Conservation (phyloP, 2,888 invertebrate genomes). For the Aplocera efformata region DNA sequence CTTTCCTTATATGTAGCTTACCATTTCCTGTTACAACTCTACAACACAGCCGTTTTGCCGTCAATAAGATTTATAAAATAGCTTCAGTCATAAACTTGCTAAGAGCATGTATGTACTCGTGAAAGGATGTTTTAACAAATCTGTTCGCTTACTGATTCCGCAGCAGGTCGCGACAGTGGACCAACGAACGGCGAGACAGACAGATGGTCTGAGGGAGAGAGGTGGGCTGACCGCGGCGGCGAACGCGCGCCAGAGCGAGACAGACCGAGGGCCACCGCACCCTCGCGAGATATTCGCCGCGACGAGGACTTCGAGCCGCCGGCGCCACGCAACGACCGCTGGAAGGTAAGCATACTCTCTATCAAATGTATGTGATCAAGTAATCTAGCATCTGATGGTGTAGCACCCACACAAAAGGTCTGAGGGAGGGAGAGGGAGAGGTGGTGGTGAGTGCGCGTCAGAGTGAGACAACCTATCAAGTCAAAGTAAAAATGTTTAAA, state of each 20-base stretch:
- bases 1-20: too few species aligned
- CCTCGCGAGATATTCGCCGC: constrained; percentile 42
- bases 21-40: too few species aligned
- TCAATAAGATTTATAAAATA: too few species aligned
- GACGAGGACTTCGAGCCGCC: constrained; percentile 64
- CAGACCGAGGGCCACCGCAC: constrained; percentile 32
- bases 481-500: too few species aligned
- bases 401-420: too few species aligned
- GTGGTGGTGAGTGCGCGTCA: too few species aligned
- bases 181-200: constrained; percentile 77
- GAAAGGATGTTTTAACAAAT: background rate
- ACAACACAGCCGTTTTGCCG: too few species aligned
- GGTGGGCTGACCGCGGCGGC: constrained; percentile 42
- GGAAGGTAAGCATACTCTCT: constrained; percentile 66
- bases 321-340: constrained; percentile 81
- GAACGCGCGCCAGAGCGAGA: constrained; percentile 32
- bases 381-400: too few species aligned
- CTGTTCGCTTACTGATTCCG: constrained; percentile 5
- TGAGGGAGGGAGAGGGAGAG: too few species aligned
- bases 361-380: too few species aligned
- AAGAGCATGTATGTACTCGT: background rate
- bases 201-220: constrained; percentile 63
- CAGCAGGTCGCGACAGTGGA: constrained; percentile 66
- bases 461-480: too few species aligned
- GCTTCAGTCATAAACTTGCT: too few species aligned